phyloP scores from a whole-genome alignment of 2,888 invertebrate genomes.

The Griposia aprilina region DNA sequence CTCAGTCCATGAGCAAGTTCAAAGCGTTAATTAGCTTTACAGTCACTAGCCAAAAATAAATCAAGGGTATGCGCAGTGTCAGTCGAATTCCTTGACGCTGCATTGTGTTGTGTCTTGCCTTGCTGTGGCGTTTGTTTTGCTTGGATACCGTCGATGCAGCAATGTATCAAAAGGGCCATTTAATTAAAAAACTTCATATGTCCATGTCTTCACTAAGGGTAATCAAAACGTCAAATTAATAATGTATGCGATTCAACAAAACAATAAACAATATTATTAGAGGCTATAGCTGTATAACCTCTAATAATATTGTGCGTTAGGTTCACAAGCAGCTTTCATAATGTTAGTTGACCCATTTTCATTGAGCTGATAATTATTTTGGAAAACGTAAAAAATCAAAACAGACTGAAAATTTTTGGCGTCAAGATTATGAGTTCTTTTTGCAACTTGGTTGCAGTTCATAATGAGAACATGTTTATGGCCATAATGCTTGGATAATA shows the following conservation, averaged over 20 bases:
- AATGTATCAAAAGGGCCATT: slow-evolving; percentile 27
- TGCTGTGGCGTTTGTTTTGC: slow-evolving; percentile 23
- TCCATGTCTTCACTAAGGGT: not conserved
- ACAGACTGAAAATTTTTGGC: too few relatives aligned
- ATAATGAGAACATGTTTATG: not conserved
- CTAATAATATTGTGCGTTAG: not conserved
- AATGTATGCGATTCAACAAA: not conserved
- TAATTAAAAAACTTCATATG: not conserved
- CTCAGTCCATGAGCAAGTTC: slow-evolving; percentile 8
- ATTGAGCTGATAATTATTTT: not conserved
- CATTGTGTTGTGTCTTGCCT: slow-evolving; percentile 26
- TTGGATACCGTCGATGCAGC: not conserved
- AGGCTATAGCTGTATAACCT: too few relatives aligned
- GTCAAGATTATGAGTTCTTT: not conserved
- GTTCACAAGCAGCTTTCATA: not conserved
- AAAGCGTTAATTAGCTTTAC: slow-evolving; percentile 49
- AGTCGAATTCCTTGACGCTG: slow-evolving; percentile 42
- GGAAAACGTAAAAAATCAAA: not conserved
- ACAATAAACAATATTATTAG: too few relatives aligned
- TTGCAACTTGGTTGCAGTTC: not conserved
- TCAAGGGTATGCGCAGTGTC: slow-evolving; percentile 35
- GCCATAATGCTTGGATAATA: not conserved
- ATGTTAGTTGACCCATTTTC: not conserved
- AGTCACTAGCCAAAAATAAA: slow-evolving; percentile 53
- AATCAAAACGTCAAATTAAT: slow-evolving; percentile 8